These are phyloP conservation scores for Schizaphis graminum DNA, from an alignment of 2,888 invertebrate species.

Conservation along the genomic window DNA sequence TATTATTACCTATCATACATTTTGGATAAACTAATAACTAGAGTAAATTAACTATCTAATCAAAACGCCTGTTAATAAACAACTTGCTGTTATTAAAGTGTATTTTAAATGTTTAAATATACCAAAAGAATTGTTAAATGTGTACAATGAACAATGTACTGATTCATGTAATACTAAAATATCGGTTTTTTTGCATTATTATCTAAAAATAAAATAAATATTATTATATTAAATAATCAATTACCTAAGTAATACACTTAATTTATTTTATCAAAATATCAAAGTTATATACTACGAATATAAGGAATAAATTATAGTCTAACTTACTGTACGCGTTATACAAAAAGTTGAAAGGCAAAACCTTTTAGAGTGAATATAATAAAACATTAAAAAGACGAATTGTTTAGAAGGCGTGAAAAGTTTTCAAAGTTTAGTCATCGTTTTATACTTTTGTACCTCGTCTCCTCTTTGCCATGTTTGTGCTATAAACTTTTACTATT, in stretches of 20 bases:
- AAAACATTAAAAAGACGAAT: conserved; percentile 1
- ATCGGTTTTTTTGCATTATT: not conserved
- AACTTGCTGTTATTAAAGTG: not conserved
- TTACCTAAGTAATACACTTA: not conserved
- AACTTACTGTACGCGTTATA: not conserved
- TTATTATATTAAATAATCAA: not conserved
- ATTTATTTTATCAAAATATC: not conserved
- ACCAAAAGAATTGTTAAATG: not conserved
- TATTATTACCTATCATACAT: not conserved
- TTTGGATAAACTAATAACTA: not conserved
- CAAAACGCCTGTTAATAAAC: not conserved
- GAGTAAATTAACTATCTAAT: not conserved
- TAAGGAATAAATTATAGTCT: not conserved
- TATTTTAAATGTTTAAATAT: not conserved
- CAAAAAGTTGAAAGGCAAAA: not conserved
- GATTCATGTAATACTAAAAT: not conserved
- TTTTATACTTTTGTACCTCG: not conserved
- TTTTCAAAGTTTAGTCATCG: conserved; percentile 10
- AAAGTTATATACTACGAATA: not conserved
- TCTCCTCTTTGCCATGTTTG: not conserved
- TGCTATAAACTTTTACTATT: conserved; percentile 10
- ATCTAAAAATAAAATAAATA: not conserved
- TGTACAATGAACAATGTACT: not conserved
- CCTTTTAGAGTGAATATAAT: not conserved
- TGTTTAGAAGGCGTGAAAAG: not conserved